Base-by-base conservation (phyloP, 1,140 invertebrate genomes). In the Himalopsyche phryganea region DNA sequence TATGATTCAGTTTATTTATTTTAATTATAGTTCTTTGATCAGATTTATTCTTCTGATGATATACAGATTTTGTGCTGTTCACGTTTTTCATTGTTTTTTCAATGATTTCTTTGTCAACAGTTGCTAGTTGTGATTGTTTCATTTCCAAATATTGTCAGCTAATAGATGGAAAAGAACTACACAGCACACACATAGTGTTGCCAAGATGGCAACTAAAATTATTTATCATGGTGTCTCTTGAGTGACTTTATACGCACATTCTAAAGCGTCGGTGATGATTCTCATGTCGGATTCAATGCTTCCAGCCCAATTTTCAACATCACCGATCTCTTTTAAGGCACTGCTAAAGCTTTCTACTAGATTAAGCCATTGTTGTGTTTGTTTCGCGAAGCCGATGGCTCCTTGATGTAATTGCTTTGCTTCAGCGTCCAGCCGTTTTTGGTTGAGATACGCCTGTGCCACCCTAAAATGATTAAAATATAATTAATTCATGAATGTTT, bases 271-370 rank as follows among this genome's bases (percentile, higher is more conserved):
- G 20, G 92, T 91, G 63, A 98, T 91, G 0, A 90, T 89, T 73
- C 88, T 85, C 86, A 98, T 96, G 73, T 99, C 97, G 45, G 86
- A 87, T 77, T 99, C 96, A 65, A 99, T 99, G 61, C 90, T 96
- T 63, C 88, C 85, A 0, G 96, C 92, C 96, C 96, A 99, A 75
- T 97, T 98, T 74, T 98, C 94, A 6, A 97, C 95, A 83, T 99
- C 96, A 10, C 97, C 97, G 44, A 99, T 86, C 82, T 99, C 96
- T 82, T 99, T 99, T 0, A 99, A 74, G 1, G 94, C 89, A 71
- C 92, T 90, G 65, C 95, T 98, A 66, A 99, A 97, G 54, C 89
- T 90, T 72, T 98, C 95, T 3, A 98, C 90, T 23, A 98, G 78
- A 65, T 87, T 86, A 0, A 98, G 72, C 96, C 96, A 99, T 66